A percentile compares a stretch with the other conserved stretches of the same genome.
Evolutionary conservation across 1,140 invertebrate genomes (phyloP).

Genomic region (Scaptomyza graminum): DNA sequence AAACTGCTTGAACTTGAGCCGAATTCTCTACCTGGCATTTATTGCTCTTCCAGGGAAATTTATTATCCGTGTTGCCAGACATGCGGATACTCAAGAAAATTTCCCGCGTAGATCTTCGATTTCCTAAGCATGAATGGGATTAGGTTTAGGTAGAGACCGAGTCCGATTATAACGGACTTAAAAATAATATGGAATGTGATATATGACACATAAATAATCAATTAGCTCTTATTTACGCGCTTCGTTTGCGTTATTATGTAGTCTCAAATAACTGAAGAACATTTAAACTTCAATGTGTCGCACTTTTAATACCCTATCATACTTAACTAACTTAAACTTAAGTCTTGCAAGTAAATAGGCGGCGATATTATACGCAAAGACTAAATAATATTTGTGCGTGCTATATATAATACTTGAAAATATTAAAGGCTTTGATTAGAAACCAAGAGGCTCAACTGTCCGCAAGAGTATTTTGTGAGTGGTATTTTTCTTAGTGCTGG

Average conservation of each 20-base stretch:
- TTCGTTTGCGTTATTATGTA: neutral
- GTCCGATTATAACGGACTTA: too few relatives aligned
- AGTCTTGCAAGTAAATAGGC: too few relatives aligned
- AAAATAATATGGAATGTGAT: neutral
- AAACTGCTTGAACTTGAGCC: neutral
- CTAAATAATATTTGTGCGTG: too few relatives aligned
- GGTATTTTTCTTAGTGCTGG: constrained; percentile 42
- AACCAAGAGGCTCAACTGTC: too few relatives aligned
- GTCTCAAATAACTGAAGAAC: neutral
- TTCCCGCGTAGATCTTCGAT: constrained; percentile 28
- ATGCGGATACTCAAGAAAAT: constrained; percentile 43
- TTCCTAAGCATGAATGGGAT: constrained; percentile 63
- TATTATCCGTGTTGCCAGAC: neutral
- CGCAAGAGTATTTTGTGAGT: constrained; percentile 3
- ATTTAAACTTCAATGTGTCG: neutral
- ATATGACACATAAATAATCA: constrained; percentile 12
- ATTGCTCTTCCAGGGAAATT: constrained; percentile 37
- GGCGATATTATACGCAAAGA: too few relatives aligned
- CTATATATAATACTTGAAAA: too few relatives aligned
- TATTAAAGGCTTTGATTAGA: too few relatives aligned
- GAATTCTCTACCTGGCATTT: constrained; percentile 34
- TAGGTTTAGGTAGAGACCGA: constrained; percentile 40
- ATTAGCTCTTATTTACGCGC: neutral
- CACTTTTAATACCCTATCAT: neutral
- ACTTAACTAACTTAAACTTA: neutral